A percentile compares a stretch with the other conserved stretches of the same genome.
These are phyloP conservation scores for Brachypterus glaber DNA, from an alignment of 2,888 invertebrate genomes.

Conservation along the genomic window DNA sequence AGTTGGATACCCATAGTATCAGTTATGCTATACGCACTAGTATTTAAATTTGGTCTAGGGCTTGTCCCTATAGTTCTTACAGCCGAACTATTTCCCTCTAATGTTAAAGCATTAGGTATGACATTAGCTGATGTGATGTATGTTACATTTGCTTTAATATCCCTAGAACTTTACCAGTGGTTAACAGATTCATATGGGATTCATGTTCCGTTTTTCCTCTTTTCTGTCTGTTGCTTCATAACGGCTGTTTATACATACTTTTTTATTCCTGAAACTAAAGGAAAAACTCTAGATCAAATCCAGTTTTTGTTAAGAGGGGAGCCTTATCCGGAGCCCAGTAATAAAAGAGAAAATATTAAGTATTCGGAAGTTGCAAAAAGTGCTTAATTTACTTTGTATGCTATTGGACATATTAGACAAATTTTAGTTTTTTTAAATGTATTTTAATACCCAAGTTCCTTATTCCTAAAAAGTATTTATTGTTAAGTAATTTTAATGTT, in stretches of 20 bases:
- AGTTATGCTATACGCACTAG: conserved; percentile 32
- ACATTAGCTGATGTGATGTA: conserved; percentile 35
- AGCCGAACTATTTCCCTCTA: conserved; percentile 36
- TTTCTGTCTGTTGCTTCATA: conserved; percentile 29
- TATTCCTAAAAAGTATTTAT: no score
- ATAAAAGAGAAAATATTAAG: background rate
- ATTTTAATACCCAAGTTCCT: no score
- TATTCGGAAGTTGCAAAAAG: background rate
- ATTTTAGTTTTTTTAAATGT: no score
- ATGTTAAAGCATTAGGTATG: conserved; percentile 37
- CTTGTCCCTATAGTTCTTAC: conserved; percentile 36
- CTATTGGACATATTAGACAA: no score
- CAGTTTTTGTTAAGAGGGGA: conserved; percentile 33
- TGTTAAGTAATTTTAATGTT: no score
- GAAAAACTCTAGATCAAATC: conserved; percentile 36
- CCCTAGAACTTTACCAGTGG: conserved; percentile 32
- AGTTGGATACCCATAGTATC: conserved; percentile 31
- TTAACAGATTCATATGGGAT: conserved; percentile 30
- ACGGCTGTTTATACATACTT: conserved; percentile 30
- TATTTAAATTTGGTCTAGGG: conserved; percentile 35
- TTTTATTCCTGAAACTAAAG: conserved; percentile 35
- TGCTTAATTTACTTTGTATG: no score
- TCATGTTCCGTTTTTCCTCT: conserved; percentile 34
- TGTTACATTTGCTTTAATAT: conserved; percentile 30
- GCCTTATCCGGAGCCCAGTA: background rate